phyloP scores from a whole-genome alignment of 1,140 invertebrate species.

The Drepana arcuata region DNA sequence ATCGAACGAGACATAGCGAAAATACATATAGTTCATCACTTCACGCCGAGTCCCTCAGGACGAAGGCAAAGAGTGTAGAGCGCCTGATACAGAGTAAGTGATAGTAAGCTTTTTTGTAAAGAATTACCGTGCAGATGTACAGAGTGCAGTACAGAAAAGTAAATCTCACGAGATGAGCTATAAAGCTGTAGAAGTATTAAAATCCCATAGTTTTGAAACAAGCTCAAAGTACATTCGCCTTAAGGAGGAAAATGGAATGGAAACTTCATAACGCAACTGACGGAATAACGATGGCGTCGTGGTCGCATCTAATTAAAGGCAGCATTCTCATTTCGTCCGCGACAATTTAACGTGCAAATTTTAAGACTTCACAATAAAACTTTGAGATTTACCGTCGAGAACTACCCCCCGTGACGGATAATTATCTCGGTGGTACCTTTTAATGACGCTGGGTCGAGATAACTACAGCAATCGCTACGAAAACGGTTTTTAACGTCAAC shows the following conservation, averaged over 20 bases:
- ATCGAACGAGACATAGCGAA: too few species aligned
- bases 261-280: conserved; percentile 3
- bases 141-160: too few species aligned
- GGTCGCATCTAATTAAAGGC: conserved; percentile 60
- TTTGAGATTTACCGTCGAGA: conserved; percentile 45
- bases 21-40: too few species aligned
- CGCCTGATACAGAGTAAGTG: too few species aligned
- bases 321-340: conserved; percentile 53
- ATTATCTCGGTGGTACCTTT: conserved; percentile 49
- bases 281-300: conserved; percentile 2
- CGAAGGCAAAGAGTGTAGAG: too few species aligned
- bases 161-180: conserved; percentile 58
- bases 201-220: conserved; percentile 59
- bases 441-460: conserved; percentile 35
- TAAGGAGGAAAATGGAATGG: not conserved
- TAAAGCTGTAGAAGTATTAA: conserved; percentile 60
- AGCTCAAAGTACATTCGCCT: too few species aligned
- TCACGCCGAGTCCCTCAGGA: too few species aligned
- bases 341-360: conserved; percentile 61
- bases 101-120: too few species aligned
- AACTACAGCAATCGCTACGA: conserved; percentile 23
- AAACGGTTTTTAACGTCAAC: too few species aligned
- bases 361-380: conserved; percentile 46
- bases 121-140: too few species aligned
- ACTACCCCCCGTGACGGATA: conserved; percentile 45